These are phyloP conservation scores for Brachionus angularis DNA, from an alignment of 1,140 invertebrate species.

Conservation along the genomic window DNA sequence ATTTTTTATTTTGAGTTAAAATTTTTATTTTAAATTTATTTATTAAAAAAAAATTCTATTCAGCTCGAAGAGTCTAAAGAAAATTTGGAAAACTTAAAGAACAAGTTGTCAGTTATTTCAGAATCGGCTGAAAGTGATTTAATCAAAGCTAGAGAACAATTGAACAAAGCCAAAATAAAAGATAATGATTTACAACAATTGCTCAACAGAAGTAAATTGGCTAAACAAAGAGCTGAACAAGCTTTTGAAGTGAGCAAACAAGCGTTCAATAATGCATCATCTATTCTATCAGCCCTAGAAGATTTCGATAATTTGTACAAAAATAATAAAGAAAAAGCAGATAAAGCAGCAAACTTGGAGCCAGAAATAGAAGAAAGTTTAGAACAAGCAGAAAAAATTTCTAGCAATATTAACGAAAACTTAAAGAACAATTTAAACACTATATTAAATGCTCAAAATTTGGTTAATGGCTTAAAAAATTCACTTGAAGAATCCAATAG, in stretches of 20 bases:
- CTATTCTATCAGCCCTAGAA: background rate
- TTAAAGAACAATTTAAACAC: too few relatives aligned
- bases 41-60: too few relatives aligned
- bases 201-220: constrained; percentile 7
- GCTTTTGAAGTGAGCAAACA: background rate
- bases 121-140: background rate
- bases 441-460: too few relatives aligned
- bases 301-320: background rate
- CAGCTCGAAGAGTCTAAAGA: background rate
- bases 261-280: background rate
- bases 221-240: background rate
- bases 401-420: too few relatives aligned
- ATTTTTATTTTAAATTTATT: too few relatives aligned
- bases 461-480: background rate
- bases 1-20: too few relatives aligned
- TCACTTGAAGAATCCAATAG: background rate
- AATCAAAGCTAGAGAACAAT: background rate
- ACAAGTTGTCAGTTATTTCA: background rate
- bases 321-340: constrained; percentile 9
- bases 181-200: constrained; percentile 2
- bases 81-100: background rate
- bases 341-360: background rate
- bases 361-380: background rate
- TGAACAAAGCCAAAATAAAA: constrained; percentile 1
- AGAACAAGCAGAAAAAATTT: background rate